A percentile compares a stretch with the other conserved stretches of the same genome.
Conservation (phyloP, 2,888 invertebrate genomes). For the Scaptomyza cyrtandrae region DNA sequence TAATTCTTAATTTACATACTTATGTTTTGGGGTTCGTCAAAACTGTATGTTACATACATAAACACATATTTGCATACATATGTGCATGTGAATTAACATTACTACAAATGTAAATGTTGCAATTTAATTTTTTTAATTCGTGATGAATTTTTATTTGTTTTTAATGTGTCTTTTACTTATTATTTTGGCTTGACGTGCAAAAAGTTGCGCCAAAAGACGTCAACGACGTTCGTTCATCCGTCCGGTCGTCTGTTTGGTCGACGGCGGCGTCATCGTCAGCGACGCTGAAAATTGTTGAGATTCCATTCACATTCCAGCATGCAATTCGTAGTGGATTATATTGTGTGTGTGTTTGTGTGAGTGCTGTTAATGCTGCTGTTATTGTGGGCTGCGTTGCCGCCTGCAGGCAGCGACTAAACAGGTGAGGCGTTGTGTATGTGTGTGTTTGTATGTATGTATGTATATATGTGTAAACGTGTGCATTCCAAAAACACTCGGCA, state of each 20-base stretch:
- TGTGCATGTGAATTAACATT: constrained; percentile 13
- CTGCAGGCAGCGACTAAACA: constrained; percentile 67
- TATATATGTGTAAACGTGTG: constrained; percentile 63
- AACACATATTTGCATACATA: constrained; percentile 5
- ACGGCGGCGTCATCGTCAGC: constrained; percentile 79
- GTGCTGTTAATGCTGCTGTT: constrained; percentile 47
- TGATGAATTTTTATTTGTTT: constrained; percentile 35
- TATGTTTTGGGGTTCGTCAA: constrained; percentile 45
- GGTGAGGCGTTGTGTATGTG: constrained; percentile 65
- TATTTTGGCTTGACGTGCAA: constrained; percentile 50
- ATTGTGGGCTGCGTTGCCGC: constrained; percentile 49
- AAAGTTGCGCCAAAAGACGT: constrained; percentile 59
- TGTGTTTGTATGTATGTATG: too few relatives aligned
- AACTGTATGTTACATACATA: constrained; percentile 23
- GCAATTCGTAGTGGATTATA: constrained; percentile 80
- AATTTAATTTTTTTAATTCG: constrained; percentile 43
- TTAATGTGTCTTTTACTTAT: constrained; percentile 10
- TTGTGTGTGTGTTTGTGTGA: constrained; percentile 32
- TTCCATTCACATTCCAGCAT: constrained; percentile 84
- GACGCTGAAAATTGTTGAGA: constrained; percentile 82
- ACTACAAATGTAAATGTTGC: constrained; percentile 52
- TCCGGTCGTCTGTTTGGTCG: constrained; percentile 6
- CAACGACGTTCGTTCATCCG: constrained; percentile 26
- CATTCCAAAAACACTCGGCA: constrained; percentile 67
- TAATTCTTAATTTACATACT: constrained; percentile 64